These are phyloP conservation scores for Pipistrellus pipistrellus DNA, from an alignment of 2,797 vertebrate genomes.

Conservation along the genomic window DNA sequence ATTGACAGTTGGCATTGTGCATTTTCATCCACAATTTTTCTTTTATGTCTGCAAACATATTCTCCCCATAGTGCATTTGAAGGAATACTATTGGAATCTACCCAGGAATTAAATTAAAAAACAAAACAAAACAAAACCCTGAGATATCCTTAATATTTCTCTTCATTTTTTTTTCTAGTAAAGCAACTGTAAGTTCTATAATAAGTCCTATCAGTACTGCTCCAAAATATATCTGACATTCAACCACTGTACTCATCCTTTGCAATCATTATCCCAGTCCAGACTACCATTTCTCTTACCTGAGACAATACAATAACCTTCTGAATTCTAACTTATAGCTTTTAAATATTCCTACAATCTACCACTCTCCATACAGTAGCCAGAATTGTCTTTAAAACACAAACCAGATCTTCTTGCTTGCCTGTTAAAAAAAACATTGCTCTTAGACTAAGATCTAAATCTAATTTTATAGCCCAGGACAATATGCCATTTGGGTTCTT, in stretches of 20 bases:
- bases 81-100: not conserved
- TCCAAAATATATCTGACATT: not conserved
- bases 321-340: not conserved
- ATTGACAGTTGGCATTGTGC: not conserved
- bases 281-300: not conserved
- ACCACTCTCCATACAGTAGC: not conserved
- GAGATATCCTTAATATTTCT: not conserved
- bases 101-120: not conserved
- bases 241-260: not conserved
- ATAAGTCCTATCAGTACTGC: not conserved
- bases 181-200: not conserved
- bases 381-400: slow-evolving; percentile 5
- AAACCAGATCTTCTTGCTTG: not conserved
- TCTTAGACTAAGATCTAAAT: not conserved
- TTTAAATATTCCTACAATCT: not conserved
- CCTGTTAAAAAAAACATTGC: not conserved
- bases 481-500: not conserved
- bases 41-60: not conserved
- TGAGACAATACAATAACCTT: not conserved
- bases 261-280: not conserved
- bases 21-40: not conserved
- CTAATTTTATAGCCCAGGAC: not conserved
- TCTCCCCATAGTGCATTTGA: not conserved
- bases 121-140: not conserved
- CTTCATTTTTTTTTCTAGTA: not conserved